A percentile compares a stretch with the other conserved stretches of the same genome.
These are phyloP conservation scores for Diorhabda sublineata DNA, from an alignment of 1,140 invertebrate species.

Conservation along the genomic window DNA sequence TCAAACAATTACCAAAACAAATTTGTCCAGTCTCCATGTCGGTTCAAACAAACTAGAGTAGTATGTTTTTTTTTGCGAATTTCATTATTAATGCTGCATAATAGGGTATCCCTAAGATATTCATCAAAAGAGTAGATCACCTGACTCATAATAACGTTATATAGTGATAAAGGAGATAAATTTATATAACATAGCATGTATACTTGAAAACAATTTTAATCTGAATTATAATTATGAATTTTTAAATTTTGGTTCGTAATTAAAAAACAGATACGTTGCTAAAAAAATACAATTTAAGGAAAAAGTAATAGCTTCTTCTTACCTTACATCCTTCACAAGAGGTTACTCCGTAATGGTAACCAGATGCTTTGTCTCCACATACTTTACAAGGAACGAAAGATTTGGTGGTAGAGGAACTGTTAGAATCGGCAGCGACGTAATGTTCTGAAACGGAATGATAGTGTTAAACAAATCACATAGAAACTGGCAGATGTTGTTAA, in stretches of 20 bases:
- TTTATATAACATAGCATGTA: no score
- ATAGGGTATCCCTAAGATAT: no score
- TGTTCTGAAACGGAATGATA: conserved; percentile 61
- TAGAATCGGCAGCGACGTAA: conserved; percentile 74
- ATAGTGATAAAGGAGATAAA: no score
- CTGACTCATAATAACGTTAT: no score
- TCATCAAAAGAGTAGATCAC: no score
- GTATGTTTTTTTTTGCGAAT: no score
- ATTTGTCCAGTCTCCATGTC: no score
- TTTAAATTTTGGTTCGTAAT: conserved; percentile 6
- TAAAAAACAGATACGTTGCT: background rate
- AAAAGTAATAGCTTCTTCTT: conserved; percentile 46
- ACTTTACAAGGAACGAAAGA: conserved; percentile 93
- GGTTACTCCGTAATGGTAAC: conserved; percentile 99
- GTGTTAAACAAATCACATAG: background rate
- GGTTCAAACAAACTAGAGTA: no score
- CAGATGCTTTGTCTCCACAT: conserved; percentile 98
- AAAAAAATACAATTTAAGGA: background rate
- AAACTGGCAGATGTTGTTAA: no score
- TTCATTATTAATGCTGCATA: no score
- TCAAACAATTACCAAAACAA: no score
- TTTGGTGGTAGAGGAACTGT: conserved; percentile 67
- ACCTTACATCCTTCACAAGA: conserved; percentile 99
- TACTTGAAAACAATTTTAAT: no score
- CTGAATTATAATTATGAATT: background rate